Evolutionary conservation across 1,140 invertebrate genomes (phyloP), one percentile per base, ranked within the genome.

Genomic region (Orchesella cincta): DNA sequence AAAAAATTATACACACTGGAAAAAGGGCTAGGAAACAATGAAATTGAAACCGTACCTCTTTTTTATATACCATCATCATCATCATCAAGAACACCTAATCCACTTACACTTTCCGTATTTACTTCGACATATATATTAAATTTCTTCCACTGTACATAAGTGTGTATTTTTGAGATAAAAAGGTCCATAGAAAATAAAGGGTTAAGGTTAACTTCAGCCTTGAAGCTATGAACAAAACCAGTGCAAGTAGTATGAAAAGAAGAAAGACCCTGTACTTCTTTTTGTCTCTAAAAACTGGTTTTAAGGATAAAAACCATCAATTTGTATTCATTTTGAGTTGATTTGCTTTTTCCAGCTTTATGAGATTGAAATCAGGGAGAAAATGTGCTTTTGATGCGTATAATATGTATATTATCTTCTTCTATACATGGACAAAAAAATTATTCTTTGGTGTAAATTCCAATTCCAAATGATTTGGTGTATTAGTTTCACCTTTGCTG

Each of bases 251-350:
- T n/a, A 51, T 64, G 75, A 75, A 78, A 76, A 78, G 62, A 72
- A 57, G 76, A 75, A 73, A 71, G n/a, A n/a, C n/a, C n/a, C n/a
- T n/a, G n/a, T n/a, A n/a, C n/a, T n/a, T n/a, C n/a, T n/a, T 67
- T 36, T 12, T 12, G 54, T 57, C 14, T 57, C 23, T 36, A 33
- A 74, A 76, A 81, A 81, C 79, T 76, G 77, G 79, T 81, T 81
- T 79, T 77, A 51, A 57, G 57, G 73, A 23, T 77, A 81, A 81
- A 81, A 81, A 75, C 64, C 76, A 76, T 75, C 79, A 81, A 81
- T 78, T 81, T 81, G 77, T 81, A 81, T 81, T 78, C 79, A 75
- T 78, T 81, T 78, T 78, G 77, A 81, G 79, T 81, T 78, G 79
- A 81, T 81, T 81, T 78, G 76, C 75, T 78, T 72, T 67, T 31